Percentiles rank a stretch among this genome's conserved stretches.
These are phyloP conservation scores for Silurus glanis DNA, from an alignment of 2,113 vertebrate genomes.

Conservation along the genomic window DNA sequence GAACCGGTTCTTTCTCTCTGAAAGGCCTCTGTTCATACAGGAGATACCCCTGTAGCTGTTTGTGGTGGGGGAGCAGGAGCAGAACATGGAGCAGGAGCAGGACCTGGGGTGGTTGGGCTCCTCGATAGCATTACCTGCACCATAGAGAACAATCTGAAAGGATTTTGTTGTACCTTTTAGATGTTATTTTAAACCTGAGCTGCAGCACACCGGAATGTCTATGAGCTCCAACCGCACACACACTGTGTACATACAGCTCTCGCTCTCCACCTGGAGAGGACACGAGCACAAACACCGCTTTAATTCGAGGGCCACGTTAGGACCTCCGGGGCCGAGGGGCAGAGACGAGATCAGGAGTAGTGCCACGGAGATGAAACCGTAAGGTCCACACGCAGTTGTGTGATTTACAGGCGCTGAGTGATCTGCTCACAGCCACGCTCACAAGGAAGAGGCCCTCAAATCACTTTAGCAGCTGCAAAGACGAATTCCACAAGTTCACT, in stretches of 20 bases:
- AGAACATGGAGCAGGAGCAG: background rate
- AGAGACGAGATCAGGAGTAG: background rate
- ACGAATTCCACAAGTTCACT: slow-evolving; percentile 1
- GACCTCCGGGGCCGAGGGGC: slow-evolving; percentile 30
- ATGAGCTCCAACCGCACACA: slow-evolving; percentile 44
- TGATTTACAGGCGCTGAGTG: slow-evolving; percentile 49
- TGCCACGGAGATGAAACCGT: slow-evolving; percentile 43
- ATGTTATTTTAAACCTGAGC: slow-evolving; percentile 48
- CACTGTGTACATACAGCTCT: slow-evolving; percentile 41
- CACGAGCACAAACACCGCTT: slow-evolving; percentile 39
- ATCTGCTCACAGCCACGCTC: slow-evolving; percentile 10
- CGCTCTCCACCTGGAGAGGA: slow-evolving; percentile 23
- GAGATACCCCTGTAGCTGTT: slow-evolving; percentile 36
- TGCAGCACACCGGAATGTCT: slow-evolving; percentile 41
- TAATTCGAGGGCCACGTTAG: slow-evolving; percentile 14
- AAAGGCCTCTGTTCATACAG: slow-evolving; percentile 46
- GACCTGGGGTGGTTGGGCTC: slow-evolving; percentile 5
- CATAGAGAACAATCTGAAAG: slow-evolving; percentile 46
- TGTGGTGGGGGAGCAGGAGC: slow-evolving; percentile 4
- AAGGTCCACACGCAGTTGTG: slow-evolving; percentile 29
- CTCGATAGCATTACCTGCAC: slow-evolving; percentile 24
- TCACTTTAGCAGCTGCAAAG: slow-evolving; percentile 53
- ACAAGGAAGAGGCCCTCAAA: slow-evolving; percentile 33
- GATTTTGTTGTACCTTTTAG: slow-evolving; percentile 47
- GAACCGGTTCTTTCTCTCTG: slow-evolving; percentile 15